A percentile compares a stretch with the other conserved stretches of the same genome.
These are phyloP conservation scores for Brachylomia viminalis DNA, from an alignment of 2,888 invertebrate genomes.

Conservation along the genomic window DNA sequence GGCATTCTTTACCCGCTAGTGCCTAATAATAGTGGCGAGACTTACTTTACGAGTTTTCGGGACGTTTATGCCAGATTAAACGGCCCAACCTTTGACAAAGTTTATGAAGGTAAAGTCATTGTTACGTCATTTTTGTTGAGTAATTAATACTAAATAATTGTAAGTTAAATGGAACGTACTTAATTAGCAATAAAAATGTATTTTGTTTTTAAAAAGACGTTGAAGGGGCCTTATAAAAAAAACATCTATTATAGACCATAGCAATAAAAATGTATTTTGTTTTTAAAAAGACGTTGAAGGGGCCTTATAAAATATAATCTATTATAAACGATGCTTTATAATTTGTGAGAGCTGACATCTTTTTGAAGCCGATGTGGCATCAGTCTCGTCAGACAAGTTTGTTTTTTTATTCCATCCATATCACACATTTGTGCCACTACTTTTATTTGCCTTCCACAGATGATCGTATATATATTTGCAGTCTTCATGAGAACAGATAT, in stretches of 20 bases:
- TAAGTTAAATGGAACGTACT: background rate
- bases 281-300: too few relatives aligned
- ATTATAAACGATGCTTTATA: background rate
- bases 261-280: background rate
- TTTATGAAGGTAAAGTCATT: constrained; percentile 56
- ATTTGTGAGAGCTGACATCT: background rate
- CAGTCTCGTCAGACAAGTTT: background rate
- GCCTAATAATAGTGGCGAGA: constrained; percentile 83
- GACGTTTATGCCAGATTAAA: constrained; percentile 81
- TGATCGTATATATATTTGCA: background rate
- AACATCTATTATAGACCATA: background rate
- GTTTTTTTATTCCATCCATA: background rate
- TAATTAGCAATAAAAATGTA: background rate
- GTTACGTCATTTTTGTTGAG: constrained; percentile 10
- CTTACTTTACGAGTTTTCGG: constrained; percentile 83
- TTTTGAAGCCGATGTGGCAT: background rate
- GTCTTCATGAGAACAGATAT: background rate
- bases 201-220: background rate
- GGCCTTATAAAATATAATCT: background rate
- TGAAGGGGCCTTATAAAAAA: background rate
- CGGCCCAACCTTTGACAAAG: constrained; percentile 60
- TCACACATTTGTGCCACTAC: background rate
- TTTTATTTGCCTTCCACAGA: background rate
- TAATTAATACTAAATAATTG: constrained; percentile 11
- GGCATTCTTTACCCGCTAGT: constrained; percentile 83